Percentiles rank a stretch among this genome's conserved stretches.
Evolutionary conservation across 2,888 invertebrate genomes (phyloP).

Genomic region (Drosophila fungiperda): DNA sequence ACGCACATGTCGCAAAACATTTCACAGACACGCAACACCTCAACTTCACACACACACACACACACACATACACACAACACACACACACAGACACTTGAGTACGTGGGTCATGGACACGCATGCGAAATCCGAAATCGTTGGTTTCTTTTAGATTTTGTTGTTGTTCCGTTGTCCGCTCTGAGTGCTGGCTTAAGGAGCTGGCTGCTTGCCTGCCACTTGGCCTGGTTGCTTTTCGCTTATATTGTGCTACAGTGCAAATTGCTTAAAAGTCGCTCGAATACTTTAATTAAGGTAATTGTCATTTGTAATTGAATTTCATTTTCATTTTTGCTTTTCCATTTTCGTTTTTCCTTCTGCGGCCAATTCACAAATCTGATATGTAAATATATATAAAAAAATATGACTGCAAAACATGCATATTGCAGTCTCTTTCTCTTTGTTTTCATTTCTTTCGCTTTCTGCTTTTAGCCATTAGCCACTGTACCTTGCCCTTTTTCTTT

Average conservation of each 20-base stretch:
- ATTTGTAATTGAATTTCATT: not conserved
- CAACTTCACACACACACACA: slow-evolving; percentile 28
- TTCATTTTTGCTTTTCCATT: no score
- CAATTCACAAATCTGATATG: not conserved
- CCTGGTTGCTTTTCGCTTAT: not conserved
- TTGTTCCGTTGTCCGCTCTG: slow-evolving; percentile 12
- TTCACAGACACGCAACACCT: slow-evolving; percentile 76
- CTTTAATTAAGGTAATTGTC: not conserved
- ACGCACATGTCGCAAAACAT: slow-evolving; percentile 70
- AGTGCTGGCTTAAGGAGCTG: not conserved
- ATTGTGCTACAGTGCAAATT: slow-evolving; percentile 8
- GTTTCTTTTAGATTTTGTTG: slow-evolving; percentile 28
- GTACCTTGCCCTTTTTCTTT: slow-evolving; percentile 21
- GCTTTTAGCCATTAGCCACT: slow-evolving; percentile 10
- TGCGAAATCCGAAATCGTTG: slow-evolving; percentile 34
- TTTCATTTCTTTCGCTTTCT: not conserved
- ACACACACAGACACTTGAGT: slow-evolving; percentile 10
- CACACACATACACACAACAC: slow-evolving; percentile 1
- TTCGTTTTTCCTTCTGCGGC: not conserved
- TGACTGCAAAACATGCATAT: not conserved
- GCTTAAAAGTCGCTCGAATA: not conserved
- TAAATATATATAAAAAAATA: not conserved
- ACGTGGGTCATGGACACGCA: slow-evolving; percentile 31
- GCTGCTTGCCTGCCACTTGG: slow-evolving; percentile 5
- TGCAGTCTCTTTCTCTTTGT: not conserved